Base-by-base conservation (phyloP, 30 jellyfish, hydroid and myxozoan genomes). In the Cassiopea xamachana region DNA sequence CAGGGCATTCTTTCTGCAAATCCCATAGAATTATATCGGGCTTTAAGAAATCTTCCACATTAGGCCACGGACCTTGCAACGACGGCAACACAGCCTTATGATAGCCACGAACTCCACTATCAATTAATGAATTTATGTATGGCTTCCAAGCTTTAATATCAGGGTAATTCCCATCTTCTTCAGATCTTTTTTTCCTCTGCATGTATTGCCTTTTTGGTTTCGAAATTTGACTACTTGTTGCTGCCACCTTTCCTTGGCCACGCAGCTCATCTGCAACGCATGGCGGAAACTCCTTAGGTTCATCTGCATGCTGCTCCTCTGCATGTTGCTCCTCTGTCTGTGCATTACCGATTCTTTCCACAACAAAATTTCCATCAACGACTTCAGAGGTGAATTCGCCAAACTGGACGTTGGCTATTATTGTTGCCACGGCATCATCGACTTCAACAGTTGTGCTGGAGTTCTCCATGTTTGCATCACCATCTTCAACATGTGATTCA, bases 1-100 rank as follows among this genome's bases (percentile, higher is more conserved):
- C 92, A 0, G 97, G 94, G 71, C 97, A 96, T 14, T 70, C 97
- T 46, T 91, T 83, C 75, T 91, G 97, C 73, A 91, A 80, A 85
- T 95, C 99, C 99, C 99, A 95, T 72, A 95, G 61, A n/a, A 91
- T 90, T 39, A 95, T 89, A 60, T 92, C 93, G 13, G 99, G 99
- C 82, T 91, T 92, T 64, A 95, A 79, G 91, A 86, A 91, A 17
- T 91, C 97, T 70, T 91, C 94, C 2, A 94, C 93, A 58, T 81
- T 90, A 46, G 96, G 96, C 46, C 91, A 86, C 44, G 85, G 87
- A 61, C 83, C 88, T 18, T 90, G 89, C 75, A 81, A 80, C 18
- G 77, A 18, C 1, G 97, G 97, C 61, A 90, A n/a, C 7, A 81
- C 85, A 14, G 90, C 82, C 50, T 79, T 80, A 69, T 78, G 77